Conservation (phyloP, 2,113 vertebrate species). For the Ailurus styani region DNA sequence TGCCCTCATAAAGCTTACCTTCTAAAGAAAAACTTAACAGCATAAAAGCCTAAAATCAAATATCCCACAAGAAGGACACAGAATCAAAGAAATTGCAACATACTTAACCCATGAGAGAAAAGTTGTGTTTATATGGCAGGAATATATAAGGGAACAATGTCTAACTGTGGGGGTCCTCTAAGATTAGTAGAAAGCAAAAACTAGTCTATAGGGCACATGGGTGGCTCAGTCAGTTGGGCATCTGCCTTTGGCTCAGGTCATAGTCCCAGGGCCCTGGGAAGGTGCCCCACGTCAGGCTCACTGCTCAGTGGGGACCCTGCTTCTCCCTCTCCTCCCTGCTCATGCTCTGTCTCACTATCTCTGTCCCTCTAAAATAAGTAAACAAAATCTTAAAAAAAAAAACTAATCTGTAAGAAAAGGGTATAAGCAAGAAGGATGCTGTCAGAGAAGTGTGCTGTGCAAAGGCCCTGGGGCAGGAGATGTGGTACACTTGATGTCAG, state of each 20-base stretch:
- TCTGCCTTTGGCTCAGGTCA: too few species aligned
- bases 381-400: neutral
- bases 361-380: too few species aligned
- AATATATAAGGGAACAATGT: neutral
- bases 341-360: too few species aligned
- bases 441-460: neutral
- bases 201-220: too few species aligned
- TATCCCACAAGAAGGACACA: neutral
- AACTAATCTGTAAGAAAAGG: neutral
- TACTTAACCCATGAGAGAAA: neutral
- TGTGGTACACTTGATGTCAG: too few species aligned
- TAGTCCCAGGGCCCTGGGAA: too few species aligned
- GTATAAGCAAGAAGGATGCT: neutral
- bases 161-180: neutral
- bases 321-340: too few species aligned
- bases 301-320: too few species aligned
- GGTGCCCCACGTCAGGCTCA: too few species aligned
- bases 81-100: neutral
- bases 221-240: too few species aligned
- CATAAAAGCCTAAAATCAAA: neutral
- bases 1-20: neutral
- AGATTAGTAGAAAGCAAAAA: neutral
- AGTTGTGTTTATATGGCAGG: neutral
- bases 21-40: neutral
- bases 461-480: neutral